Conservation (phyloP, 2,113 vertebrate species). For the Vombatus ursinus region DNA sequence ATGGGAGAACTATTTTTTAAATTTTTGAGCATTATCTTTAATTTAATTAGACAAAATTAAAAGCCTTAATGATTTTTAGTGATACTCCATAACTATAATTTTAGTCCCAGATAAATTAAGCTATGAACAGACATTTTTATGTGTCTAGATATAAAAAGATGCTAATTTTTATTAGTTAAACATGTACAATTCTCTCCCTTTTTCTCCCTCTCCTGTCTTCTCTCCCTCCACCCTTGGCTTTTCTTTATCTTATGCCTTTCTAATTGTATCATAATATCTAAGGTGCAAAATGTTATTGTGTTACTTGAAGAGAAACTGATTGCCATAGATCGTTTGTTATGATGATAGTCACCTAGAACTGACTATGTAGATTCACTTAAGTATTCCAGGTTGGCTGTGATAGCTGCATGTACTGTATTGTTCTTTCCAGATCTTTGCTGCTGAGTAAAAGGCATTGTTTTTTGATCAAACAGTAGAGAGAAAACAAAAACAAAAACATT, state of each 20-base stretch:
- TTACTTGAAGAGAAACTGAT: neutral
- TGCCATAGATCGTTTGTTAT: neutral
- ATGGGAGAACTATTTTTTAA: neutral
- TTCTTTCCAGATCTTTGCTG: slow-evolving; percentile 6
- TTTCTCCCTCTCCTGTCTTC: neutral
- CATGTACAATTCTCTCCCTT: neutral
- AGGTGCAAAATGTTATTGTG: neutral
- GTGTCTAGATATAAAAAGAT: neutral
- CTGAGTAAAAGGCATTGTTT: neutral
- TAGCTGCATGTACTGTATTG: neutral
- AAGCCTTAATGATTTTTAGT: neutral
- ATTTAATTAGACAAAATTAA: neutral
- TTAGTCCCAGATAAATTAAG: neutral
- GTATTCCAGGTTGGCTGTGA: neutral
- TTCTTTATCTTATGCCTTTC: neutral
- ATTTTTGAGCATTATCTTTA: neutral
- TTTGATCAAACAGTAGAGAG: neutral
- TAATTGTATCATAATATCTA: neutral
- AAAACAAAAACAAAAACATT: neutral
- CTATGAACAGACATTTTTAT: neutral
- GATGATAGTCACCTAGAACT: neutral
- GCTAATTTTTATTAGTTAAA: neutral
- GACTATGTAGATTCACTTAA: neutral
- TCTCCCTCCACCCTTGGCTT: neutral
- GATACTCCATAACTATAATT: neutral